Percentiles rank a stretch among this genome's conserved stretches.
These are phyloP conservation scores for Nettapus auritus DNA, from an alignment of 2,113 vertebrate genomes.

Conservation along the genomic window DNA sequence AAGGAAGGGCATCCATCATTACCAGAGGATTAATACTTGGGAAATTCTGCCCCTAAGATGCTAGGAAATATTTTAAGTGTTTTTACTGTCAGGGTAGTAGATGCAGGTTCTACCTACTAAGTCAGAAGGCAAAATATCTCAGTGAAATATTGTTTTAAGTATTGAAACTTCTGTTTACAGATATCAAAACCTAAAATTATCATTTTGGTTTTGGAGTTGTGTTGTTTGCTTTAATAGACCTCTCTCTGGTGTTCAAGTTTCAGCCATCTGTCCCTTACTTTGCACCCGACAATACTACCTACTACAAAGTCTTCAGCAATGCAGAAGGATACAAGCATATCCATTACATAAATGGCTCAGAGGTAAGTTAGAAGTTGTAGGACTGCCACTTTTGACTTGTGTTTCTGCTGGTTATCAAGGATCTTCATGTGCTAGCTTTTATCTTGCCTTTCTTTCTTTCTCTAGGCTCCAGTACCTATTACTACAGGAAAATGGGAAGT, in stretches of 20 bases:
- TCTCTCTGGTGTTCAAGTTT: slow-evolving; percentile 82
- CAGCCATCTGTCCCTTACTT: slow-evolving; percentile 87
- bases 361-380: slow-evolving; percentile 27
- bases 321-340: slow-evolving; percentile 89
- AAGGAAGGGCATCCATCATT: neutral
- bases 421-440: neutral
- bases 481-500: slow-evolving; percentile 83
- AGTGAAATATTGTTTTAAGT: neutral
- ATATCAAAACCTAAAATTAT: neutral
- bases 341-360: slow-evolving; percentile 69
- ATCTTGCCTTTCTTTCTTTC: neutral
- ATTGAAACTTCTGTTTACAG: neutral
- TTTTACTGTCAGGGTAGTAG: neutral
- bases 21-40: neutral
- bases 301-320: slow-evolving; percentile 92
- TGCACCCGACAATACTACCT: slow-evolving; percentile 81
- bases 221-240: slow-evolving; percentile 7
- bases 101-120: neutral
- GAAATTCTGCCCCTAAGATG: neutral
- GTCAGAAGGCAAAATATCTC: neutral
- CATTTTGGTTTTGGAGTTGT: neutral
- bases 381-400: neutral
- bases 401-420: neutral
- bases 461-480: slow-evolving; percentile 37
- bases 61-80: neutral